Base-by-base conservation (phyloP, 2,113 vertebrate species). In the Dendropsophus ebraccatus region DNA sequence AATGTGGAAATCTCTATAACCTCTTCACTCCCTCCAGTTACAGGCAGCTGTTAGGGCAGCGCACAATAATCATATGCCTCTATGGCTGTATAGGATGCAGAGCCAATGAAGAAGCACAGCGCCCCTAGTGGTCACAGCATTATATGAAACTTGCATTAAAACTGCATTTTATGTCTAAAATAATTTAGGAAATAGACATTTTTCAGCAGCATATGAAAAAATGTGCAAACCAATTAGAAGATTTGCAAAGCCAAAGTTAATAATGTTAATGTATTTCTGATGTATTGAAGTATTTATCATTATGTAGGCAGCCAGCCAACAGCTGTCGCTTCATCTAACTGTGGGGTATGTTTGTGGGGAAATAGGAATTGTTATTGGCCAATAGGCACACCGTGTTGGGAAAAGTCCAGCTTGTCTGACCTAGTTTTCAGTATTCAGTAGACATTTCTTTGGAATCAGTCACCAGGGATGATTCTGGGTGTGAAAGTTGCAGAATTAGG, bases 61-160 rank as follows among this genome's bases (percentile, higher is more conserved):
- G 10, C 2, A 41, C 8, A 70, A 70, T 28, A 69, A 21, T 37
- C 67, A 70, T 41, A 35, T 65, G 14, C 16, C 28, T 65, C 0
- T 65, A n/a, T 12, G 32, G 30, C 30, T 35, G 65, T 17, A 69
- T 37, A 35, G 32, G 17, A 37, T 14, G 6, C 0, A 5, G 19
- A 1, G 12, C 32, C 6, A 35, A 41, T 4, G 9, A 70, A 3
- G 32, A 54, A 77, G 30, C 75, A 23, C 75, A 52, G 28, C 9
- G 17, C 75, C 75, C 75, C 75, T 54, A 76, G 75, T 77, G 75
- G 28, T 11, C 49, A 30, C 49, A 76, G 19, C 28, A 19, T 11
- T 1, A 6, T 16, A 69, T 41, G 11, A 21, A 19, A 32, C 16
- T 1, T 11, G 49, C 11, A 16, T 17, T 52, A 41, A 41, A 41